Evolutionary conservation across 35 echinoderm and acorn worm species (phyloP), one percentile per base, ranked within the genome.

Genomic region (Amphiura filiformis): DNA sequence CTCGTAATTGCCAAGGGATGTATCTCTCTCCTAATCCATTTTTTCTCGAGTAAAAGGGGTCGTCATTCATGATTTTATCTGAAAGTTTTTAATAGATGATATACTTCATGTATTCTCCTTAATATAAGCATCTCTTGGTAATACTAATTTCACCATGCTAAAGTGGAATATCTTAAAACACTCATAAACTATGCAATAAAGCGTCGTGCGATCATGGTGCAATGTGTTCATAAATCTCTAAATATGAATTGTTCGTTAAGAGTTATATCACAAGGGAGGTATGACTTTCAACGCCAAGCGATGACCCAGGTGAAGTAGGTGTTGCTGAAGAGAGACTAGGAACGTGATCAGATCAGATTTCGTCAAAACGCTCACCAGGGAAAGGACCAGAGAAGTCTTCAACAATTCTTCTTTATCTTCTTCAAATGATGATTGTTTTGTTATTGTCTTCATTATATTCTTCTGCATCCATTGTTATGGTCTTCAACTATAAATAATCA

Each of bases 121-220:
- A 70, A 70, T 23, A 52, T 20, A 70, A 47, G 41, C 5, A 47
- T 47, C 61, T 70, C 61, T 70, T 70, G 61, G 61, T 70, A 70
- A 70, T 70, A 70, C 61, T 70, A 70, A 70, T 70, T n/a, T 70
- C 61, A n/a, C 61, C 61, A 30, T 70, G 61, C 28, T 70, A n/a
- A n/a, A 70, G 61, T 70, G 61, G 61, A 70, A 70, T 70, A 70
- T 20, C 28, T 70, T 30, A 70, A 23, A 70, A n/a, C 61, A 70
- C 61, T 70, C 61, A 70, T 70, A 70, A 70, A n/a, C 61, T 70
- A 70, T 70, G 61, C 61, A 70, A 70, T 70, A 70, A 70, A 70
- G n/a, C n/a, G n/a, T n/a, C n/a, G n/a, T n/a, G n/a, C n/a, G n/a
- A n/a, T n/a, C n/a, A 70, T 5, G 7, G 61, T n/a, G 61, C 15